Evolutionary conservation across 2,888 invertebrate genomes (phyloP).

Genomic region (Gastracanthus pulcherrimus): DNA sequence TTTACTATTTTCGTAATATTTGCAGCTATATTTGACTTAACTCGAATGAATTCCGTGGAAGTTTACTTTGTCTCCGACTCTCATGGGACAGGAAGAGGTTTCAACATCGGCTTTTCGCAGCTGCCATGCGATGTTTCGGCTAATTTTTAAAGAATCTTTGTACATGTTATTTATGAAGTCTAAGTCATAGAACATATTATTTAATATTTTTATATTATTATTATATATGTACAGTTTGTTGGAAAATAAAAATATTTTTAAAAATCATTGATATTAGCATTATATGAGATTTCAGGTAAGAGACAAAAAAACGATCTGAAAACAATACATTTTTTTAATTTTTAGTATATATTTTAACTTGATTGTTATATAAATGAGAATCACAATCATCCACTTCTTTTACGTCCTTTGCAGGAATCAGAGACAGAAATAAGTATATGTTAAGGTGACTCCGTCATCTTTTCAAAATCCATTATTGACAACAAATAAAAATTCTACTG

Average conservation of each 20-base stretch:
- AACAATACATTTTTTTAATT: too few species aligned
- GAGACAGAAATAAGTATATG: too few species aligned
- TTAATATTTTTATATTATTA: slow-evolving; percentile 25
- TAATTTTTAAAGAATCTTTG: slow-evolving; percentile 60
- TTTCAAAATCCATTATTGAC: too few species aligned
- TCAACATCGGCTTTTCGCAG: slow-evolving; percentile 76
- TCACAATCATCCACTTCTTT: too few species aligned
- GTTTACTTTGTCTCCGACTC: slow-evolving; percentile 75
- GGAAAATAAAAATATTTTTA: slow-evolving; percentile 37
- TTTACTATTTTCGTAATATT: slow-evolving; percentile 43
- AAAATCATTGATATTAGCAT: too few species aligned
- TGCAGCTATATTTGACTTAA: slow-evolving; percentile 73
- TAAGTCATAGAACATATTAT: not conserved
- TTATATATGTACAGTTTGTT: slow-evolving; percentile 11
- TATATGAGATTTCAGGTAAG: too few species aligned
- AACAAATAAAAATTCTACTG: too few species aligned
- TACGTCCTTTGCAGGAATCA: too few species aligned
- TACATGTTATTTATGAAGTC: not conserved
- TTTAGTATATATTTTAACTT: too few species aligned
- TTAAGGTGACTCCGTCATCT: too few species aligned
- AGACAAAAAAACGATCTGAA: too few species aligned
- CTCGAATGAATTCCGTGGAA: slow-evolving; percentile 70
- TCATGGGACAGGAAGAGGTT: slow-evolving; percentile 76
- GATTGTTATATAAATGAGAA: not conserved
- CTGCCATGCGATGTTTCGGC: slow-evolving; percentile 22